Percentiles rank a stretch among this genome's conserved stretches.
Evolutionary conservation across 2,797 vertebrate genomes (phyloP).

Genomic region (Brotula barbata): DNA sequence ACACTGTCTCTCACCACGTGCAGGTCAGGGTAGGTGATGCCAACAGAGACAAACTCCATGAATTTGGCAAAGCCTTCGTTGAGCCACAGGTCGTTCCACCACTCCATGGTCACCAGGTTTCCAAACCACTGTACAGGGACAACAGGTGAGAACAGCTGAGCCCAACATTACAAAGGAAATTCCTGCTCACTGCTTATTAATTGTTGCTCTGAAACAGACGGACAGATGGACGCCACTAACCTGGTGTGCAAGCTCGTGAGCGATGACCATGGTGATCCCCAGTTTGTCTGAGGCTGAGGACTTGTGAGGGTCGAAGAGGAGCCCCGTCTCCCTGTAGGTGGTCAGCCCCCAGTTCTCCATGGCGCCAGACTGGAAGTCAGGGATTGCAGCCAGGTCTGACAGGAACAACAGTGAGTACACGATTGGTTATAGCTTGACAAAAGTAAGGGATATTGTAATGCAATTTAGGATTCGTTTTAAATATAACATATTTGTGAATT

Average conservation of each 20-base stretch:
- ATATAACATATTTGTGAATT: too few relatives aligned
- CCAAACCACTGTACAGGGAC: constrained; percentile 87
- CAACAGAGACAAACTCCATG: constrained; percentile 91
- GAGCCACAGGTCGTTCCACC: constrained; percentile 97
- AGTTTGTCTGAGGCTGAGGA: constrained; percentile 87
- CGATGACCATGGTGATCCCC: constrained; percentile 82
- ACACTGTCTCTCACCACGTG: constrained; percentile 82
- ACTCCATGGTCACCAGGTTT: constrained; percentile 96
- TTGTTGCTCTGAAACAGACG: too few relatives aligned
- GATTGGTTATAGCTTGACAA: too few relatives aligned
- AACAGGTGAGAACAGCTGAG: background rate
- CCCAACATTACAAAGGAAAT: too few relatives aligned
- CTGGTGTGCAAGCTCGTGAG: constrained; percentile 93
- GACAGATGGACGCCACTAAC: constrained; percentile 45
- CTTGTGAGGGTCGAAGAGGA: constrained; percentile 83
- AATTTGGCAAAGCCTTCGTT: constrained; percentile 96
- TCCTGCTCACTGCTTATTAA: background rate
- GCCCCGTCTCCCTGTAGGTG: constrained; percentile 85
- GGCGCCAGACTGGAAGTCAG: constrained; percentile 90
- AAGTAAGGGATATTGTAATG: too few relatives aligned
- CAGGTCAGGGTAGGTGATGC: constrained; percentile 87
- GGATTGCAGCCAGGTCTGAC: constrained; percentile 90
- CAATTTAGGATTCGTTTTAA: too few relatives aligned
- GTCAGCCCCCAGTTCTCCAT: constrained; percentile 98
- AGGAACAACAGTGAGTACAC: constrained; percentile 11